Evolutionary conservation across 2,797 vertebrate genomes (phyloP).

Genomic region (Chelon labrosus): DNA sequence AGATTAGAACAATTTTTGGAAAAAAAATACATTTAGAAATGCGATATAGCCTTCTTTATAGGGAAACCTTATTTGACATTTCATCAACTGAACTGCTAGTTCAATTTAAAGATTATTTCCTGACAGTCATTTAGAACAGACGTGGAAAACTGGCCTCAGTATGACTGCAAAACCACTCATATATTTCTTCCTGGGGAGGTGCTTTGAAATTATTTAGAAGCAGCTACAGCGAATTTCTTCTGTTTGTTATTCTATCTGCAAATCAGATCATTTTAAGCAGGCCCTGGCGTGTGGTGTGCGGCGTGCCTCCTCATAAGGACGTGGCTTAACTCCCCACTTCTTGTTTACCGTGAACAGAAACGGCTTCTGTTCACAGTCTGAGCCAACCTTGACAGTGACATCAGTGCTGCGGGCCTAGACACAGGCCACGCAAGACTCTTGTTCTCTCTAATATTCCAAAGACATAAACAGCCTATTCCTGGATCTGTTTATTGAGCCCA

Average conservation of each 20-base stretch:
- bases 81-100: background rate
- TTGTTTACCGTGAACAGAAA: constrained; percentile 40
- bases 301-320: constrained; percentile 3
- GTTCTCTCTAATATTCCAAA: constrained; percentile 68
- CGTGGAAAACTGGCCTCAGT: background rate
- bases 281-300: background rate
- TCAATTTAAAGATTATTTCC: too few species aligned
- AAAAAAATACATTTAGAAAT: background rate
- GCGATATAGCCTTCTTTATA: too few species aligned
- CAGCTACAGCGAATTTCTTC: background rate
- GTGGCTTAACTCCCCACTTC: constrained; percentile 11
- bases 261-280: background rate
- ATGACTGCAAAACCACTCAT: background rate
- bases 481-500: constrained; percentile 77
- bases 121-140: background rate
- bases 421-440: constrained; percentile 34
- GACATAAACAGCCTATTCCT: constrained; percentile 82
- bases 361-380: constrained; percentile 50
- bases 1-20: background rate
- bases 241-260: background rate
- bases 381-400: constrained; percentile 54
- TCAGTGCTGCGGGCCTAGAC: constrained; percentile 25
- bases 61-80: background rate
- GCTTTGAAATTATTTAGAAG: background rate
- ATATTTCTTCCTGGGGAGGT: background rate